Evolutionary conservation across 2,888 invertebrate genomes (phyloP).

Genomic region (Zaprionus bogoriensis): DNA sequence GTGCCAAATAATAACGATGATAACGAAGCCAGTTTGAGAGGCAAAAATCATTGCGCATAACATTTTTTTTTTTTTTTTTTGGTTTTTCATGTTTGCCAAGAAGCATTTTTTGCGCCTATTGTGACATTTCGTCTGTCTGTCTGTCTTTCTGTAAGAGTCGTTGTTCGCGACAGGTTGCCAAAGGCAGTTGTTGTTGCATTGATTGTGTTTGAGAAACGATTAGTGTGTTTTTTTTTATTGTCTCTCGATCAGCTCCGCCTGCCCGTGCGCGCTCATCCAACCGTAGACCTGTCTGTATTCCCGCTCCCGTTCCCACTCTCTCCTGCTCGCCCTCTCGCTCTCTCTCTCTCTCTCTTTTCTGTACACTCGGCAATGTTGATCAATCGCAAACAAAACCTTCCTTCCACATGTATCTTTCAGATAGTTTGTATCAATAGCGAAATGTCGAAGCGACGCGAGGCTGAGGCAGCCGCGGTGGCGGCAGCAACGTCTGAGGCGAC

Average conservation of each 20-base stretch:
- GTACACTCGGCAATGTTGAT: conserved; percentile 49
- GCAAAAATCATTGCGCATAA: conserved; percentile 17
- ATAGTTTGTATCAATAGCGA: conserved; percentile 74
- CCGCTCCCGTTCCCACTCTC: not conserved
- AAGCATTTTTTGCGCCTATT: no score
- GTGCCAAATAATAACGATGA: conserved; percentile 28
- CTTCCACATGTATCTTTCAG: conserved; percentile 69
- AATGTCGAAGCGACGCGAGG: conserved; percentile 59
- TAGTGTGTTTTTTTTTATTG: no score
- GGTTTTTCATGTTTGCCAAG: not conserved
- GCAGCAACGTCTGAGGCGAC: conserved; percentile 21
- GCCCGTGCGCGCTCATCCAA: conserved; percentile 1
- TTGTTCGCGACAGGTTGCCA: no score
- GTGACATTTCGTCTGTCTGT: no score
- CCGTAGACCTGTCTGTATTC: no score
- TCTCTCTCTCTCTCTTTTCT: not conserved
- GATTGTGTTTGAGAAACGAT: conserved; percentile 16
- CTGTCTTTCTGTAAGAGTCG: no score
- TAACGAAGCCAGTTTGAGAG: conserved; percentile 1
- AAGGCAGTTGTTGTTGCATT: conserved; percentile 15
- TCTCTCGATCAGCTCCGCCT: not conserved
- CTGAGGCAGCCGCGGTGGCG: conserved; percentile 38
- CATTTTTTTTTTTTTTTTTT: not conserved
- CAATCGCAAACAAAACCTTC: conserved; percentile 51
- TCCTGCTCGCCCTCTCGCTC: not conserved